Conservation (phyloP, 2,888 invertebrate species). For the Trichopoda pennipes region DNA sequence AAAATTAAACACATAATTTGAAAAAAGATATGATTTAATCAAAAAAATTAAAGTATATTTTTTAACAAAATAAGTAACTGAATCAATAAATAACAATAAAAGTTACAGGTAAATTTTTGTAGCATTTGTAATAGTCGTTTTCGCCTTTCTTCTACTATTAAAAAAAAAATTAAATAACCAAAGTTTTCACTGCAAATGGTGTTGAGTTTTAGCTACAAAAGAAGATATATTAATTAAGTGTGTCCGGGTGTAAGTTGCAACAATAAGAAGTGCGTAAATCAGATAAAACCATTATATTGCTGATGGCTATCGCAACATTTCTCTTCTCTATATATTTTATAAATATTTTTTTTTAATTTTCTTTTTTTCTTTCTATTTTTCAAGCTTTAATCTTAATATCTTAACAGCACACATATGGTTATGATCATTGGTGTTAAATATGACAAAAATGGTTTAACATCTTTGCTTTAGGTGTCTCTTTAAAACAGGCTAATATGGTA, state of each 20-base stretch:
- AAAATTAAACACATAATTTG: too few relatives aligned
- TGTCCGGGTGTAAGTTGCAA: constrained; percentile 11
- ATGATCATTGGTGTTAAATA: constrained; percentile 66
- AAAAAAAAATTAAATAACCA: constrained; percentile 4
- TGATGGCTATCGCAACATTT: constrained; percentile 60
- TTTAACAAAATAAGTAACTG: too few relatives aligned
- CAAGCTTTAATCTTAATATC: constrained; percentile 25
- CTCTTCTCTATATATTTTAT: constrained; percentile 45
- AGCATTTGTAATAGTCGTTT: not conserved
- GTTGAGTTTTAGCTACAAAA: constrained; percentile 32
- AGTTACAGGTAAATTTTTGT: too few relatives aligned
- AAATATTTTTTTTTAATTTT: not conserved
- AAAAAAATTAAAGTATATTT: too few relatives aligned
- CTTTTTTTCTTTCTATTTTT: constrained; percentile 1
- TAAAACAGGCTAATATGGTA: constrained; percentile 53
- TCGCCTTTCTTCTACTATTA: not conserved
- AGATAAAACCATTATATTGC: constrained; percentile 63
- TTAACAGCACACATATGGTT: constrained; percentile 56
- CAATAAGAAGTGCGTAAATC: constrained; percentile 67
- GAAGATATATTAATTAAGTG: constrained; percentile 67
- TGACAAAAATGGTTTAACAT: constrained; percentile 66
- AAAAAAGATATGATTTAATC: too few relatives aligned
- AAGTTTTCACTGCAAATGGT: constrained; percentile 30
- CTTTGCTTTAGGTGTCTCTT: constrained; percentile 56
- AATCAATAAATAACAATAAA: too few relatives aligned